These are phyloP conservation scores for Scylla paramamosain DNA, from an alignment of 1,140 invertebrate genomes.

Conservation along the genomic window DNA sequence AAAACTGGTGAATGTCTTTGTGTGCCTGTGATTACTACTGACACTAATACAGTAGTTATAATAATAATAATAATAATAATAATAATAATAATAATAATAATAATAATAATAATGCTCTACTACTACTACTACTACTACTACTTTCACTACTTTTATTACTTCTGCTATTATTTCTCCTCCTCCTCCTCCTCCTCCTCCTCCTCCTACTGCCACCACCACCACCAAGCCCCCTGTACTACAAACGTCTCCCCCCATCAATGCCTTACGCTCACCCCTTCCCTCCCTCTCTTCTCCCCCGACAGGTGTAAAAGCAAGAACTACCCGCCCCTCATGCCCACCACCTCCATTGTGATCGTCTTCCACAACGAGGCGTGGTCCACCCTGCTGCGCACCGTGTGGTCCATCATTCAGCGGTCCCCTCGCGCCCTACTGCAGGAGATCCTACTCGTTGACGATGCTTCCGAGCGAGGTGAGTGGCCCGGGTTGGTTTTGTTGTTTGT, in stretches of 20 bases:
- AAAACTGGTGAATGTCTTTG: background rate
- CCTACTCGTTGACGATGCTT: constrained; percentile 97
- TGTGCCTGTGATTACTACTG: background rate
- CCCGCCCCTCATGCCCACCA: constrained; percentile 89
- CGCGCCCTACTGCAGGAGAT: constrained; percentile 93
- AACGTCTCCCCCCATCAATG: background rate
- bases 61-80: too few species aligned
- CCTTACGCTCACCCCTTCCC: background rate
- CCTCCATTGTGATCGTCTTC: constrained; percentile 97
- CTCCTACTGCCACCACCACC: too few species aligned
- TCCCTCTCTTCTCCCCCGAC: background rate
- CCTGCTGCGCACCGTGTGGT: constrained; percentile 96
- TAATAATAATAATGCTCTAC: background rate
- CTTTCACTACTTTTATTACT: too few species aligned
- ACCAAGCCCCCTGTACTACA: too few species aligned
- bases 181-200: too few species aligned
- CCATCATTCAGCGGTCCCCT: constrained; percentile 96
- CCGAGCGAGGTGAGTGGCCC: constrained; percentile 89
- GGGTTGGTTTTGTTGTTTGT: background rate
- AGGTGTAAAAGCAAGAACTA: constrained; percentile 87
- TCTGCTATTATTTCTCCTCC: too few species aligned
- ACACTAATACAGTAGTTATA: too few species aligned
- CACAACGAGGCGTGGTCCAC: constrained; percentile 99
- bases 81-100: too few species aligned
- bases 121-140: too few species aligned